Percentiles rank a stretch among this genome's conserved stretches.
Evolutionary conservation across 1,140 invertebrate species (phyloP).

Genomic region (Drosophila pseudoobscura): DNA sequence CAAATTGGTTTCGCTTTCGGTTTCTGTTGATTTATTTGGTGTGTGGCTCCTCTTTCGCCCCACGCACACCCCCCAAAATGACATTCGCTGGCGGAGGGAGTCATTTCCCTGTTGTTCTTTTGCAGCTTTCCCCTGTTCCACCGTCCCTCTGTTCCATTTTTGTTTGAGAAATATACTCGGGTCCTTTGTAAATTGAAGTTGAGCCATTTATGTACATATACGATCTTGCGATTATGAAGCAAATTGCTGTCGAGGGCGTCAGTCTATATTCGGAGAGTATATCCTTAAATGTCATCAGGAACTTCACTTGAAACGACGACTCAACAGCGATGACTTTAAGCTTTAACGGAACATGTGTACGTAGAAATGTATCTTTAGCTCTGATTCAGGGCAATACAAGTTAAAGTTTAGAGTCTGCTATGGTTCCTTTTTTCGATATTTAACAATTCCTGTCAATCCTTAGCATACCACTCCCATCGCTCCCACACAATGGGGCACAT

Average conservation of each 20-base stretch:
- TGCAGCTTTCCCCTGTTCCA: neutral
- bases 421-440: no score
- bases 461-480: no score
- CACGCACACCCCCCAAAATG: constrained; percentile 22
- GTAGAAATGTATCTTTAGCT: no score
- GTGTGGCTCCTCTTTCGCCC: constrained; percentile 45
- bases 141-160: neutral
- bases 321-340: no score
- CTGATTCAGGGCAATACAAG: no score
- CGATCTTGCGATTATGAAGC: no score
- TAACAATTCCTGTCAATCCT: no score
- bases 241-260: no score
- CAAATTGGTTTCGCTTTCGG: constrained; percentile 57
- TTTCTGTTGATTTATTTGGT: constrained; percentile 77
- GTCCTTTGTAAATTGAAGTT: constrained; percentile 71
- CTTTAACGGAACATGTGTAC: no score
- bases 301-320: neutral
- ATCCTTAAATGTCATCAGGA: neutral
- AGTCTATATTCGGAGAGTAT: no score
- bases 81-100: constrained; percentile 32
- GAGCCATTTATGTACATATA: constrained; percentile 48
- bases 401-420: no score
- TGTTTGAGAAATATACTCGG: constrained; percentile 34
- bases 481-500: no score
- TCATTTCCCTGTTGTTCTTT: constrained; percentile 21